A percentile compares a stretch with the other conserved stretches of the same genome.
These are phyloP conservation scores for Coptodon bakossiorum DNA, from an alignment of 2,113 vertebrate species.

Conservation along the genomic window DNA sequence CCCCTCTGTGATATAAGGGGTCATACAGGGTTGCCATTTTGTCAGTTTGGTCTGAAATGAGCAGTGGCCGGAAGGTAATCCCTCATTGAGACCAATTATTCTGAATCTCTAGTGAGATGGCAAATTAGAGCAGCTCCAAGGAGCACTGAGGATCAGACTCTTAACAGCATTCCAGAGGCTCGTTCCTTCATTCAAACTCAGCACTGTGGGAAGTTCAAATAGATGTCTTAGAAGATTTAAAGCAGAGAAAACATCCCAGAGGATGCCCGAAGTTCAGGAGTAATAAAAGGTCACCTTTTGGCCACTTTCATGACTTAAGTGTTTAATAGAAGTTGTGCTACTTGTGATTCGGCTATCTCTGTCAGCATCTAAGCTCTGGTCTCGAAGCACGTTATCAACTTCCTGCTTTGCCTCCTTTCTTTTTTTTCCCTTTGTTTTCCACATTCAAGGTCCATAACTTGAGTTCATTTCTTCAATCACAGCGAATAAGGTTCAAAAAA, in stretches of 20 bases:
- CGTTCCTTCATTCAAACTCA: neutral
- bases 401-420: conserved; percentile 7
- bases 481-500: neutral
- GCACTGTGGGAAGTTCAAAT: neutral
- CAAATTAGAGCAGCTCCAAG: conserved; percentile 29
- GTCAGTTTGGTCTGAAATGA: conserved; percentile 23
- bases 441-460: neutral
- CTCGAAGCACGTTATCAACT: neutral
- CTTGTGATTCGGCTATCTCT: neutral
- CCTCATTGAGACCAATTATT: conserved; percentile 61
- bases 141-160: neutral
- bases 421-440: neutral
- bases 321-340: neutral
- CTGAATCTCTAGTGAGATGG: conserved; percentile 41
- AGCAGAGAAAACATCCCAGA: neutral
- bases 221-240: neutral
- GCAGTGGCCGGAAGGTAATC: conserved; percentile 57
- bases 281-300: neutral
- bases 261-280: neutral
- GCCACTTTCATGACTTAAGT: neutral
- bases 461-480: conserved; percentile 3
- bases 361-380: neutral
- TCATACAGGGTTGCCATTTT: neutral
- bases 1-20: neutral
- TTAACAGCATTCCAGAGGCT: neutral